Conservation (phyloP, 92 coral and sea anemone genomes). For the Epizoanthus scotinus region DNA sequence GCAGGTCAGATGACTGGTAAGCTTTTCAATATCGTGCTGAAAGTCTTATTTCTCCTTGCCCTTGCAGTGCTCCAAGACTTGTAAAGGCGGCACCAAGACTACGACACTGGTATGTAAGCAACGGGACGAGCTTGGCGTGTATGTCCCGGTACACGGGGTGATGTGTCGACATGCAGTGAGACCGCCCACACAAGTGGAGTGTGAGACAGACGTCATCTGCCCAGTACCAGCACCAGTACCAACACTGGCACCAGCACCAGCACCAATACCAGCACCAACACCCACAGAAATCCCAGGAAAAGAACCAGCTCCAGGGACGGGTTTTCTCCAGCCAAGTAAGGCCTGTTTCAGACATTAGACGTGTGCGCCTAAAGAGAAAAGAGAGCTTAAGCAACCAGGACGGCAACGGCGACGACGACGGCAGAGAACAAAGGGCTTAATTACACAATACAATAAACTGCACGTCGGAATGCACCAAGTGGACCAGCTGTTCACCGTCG, state of each 20-base stretch:
- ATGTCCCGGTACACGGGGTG: conserved; percentile 3
- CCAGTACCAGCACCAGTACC: conserved; percentile 1
- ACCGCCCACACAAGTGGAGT: conserved; percentile 6
- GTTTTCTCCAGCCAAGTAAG: conserved; percentile 27
- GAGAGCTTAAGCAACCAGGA: too few relatives aligned
- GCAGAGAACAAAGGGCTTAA: too few relatives aligned
- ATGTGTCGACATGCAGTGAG: neutral
- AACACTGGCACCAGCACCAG: neutral
- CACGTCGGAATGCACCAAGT: too few relatives aligned
- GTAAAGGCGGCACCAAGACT: conserved; percentile 20
- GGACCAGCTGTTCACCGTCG: too few relatives aligned
- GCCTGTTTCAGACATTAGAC: too few relatives aligned
- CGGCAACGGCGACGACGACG: too few relatives aligned
- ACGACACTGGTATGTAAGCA: conserved; percentile 28
- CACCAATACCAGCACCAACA: neutral
- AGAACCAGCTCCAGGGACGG: neutral
- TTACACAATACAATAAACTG: too few relatives aligned
- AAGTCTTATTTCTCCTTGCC: neutral
- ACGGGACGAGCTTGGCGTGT: conserved; percentile 11
- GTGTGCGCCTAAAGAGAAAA: too few relatives aligned
- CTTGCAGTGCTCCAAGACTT: conserved; percentile 32
- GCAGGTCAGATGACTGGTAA: too few relatives aligned
- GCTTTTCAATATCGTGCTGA: too few relatives aligned
- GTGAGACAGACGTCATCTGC: conserved; percentile 25
- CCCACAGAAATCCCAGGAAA: neutral